Percentiles rank a stretch among this genome's conserved stretches.
Conservation (phyloP, 2,113 vertebrate genomes). For the Bos taurus region ARS-UCD2.0 NC_037333.1:108393501-108394000, state of each 20-base stretch:
- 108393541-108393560: background rate
- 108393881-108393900: background rate
- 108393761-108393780: background rate
- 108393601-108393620: background rate
- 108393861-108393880: background rate
- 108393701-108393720: background rate
- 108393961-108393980: background rate
- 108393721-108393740: too few species aligned
- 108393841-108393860: background rate
- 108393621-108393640: background rate
- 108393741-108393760: fast-evolving
- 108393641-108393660: too few species aligned
- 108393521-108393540: background rate
- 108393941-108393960: background rate
- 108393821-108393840: background rate
- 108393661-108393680: background rate
- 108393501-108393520: background rate
- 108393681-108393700: background rate
- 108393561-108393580: background rate
- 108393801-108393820: background rate
- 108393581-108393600: background rate
- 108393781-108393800: background rate
- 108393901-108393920: background rate
- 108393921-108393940: background rate
- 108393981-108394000: background rate